Evolutionary conservation across 2,888 invertebrate species (phyloP).

Genomic region (Limenitis camilla): DNA sequence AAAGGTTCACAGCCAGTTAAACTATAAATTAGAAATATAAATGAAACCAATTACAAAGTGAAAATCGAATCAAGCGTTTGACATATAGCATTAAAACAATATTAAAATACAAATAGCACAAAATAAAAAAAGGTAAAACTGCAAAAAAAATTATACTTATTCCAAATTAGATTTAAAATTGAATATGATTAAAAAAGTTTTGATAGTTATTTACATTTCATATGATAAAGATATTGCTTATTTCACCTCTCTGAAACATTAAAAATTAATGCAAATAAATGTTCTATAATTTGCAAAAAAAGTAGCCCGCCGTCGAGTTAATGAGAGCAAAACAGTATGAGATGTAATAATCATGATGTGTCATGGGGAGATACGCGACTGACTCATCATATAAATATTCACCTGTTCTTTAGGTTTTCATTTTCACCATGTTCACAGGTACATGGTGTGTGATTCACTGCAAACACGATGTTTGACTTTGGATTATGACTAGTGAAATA

Average conservation of each 20-base stretch:
- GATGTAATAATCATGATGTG: conserved; percentile 18
- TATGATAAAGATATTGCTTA: neutral
- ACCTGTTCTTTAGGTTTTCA: conserved; percentile 21
- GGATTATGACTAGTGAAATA: no score
- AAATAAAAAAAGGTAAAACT: no score
- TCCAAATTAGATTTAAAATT: no score
- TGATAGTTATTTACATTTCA: no score
- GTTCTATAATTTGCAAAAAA: conserved; percentile 6
- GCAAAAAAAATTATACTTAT: no score
- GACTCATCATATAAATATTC: conserved; percentile 30
- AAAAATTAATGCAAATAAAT: neutral
- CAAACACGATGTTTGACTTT: no score
- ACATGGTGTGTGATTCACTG: neutral
- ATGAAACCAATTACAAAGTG: no score
- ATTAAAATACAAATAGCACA: no score
- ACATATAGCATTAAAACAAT: no score
- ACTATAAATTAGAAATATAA: no score
- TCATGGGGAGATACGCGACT: conserved; percentile 23
- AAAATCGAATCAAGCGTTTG: no score
- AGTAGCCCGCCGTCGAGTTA: conserved; percentile 2
- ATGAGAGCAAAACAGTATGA: conserved; percentile 19
- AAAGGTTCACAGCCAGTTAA: no score
- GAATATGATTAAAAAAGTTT: neutral
- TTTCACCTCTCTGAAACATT: neutral
- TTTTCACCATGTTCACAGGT: conserved; percentile 12